Conservation (phyloP, 2,113 vertebrate species). For the Aegithalos caudatus region DNA sequence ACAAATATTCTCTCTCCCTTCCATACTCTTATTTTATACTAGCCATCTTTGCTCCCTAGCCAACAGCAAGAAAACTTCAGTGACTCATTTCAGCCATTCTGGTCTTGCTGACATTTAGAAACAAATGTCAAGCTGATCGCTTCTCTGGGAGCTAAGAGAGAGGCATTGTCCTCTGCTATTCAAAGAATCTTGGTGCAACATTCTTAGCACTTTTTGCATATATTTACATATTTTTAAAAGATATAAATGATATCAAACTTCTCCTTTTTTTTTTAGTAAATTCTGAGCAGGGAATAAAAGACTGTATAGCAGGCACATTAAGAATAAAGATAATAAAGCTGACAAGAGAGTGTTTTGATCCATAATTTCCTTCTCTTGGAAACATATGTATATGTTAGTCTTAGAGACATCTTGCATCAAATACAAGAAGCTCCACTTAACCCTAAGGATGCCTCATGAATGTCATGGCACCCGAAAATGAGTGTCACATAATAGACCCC, state of each 20-base stretch:
- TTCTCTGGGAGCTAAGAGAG: not conserved
- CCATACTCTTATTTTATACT: not conserved
- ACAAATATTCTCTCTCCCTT: not conserved
- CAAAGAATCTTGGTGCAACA: not conserved
- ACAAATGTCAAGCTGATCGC: not conserved
- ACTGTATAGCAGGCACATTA: not conserved
- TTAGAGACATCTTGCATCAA: not conserved
- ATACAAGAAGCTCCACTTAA: not conserved
- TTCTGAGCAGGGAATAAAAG: not conserved
- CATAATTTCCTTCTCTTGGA: not conserved
- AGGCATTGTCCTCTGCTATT: not conserved
- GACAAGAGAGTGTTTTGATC: not conserved
- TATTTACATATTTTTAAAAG: not conserved
- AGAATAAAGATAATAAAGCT: not conserved
- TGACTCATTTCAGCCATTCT: not conserved
- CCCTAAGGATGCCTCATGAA: not conserved
- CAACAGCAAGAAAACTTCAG: not conserved
- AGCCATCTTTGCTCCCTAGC: not conserved
- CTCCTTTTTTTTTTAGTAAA: not conserved
- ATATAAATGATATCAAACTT: not conserved
- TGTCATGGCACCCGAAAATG: too few relatives aligned
- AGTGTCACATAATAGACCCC: not conserved
- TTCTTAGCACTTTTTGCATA: not conserved
- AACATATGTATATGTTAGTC: not conserved
- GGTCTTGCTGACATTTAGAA: slow-evolving; percentile 6